Base-by-base conservation (phyloP, 1,140 invertebrate species). In the Drosophila bifasciata region DNA sequence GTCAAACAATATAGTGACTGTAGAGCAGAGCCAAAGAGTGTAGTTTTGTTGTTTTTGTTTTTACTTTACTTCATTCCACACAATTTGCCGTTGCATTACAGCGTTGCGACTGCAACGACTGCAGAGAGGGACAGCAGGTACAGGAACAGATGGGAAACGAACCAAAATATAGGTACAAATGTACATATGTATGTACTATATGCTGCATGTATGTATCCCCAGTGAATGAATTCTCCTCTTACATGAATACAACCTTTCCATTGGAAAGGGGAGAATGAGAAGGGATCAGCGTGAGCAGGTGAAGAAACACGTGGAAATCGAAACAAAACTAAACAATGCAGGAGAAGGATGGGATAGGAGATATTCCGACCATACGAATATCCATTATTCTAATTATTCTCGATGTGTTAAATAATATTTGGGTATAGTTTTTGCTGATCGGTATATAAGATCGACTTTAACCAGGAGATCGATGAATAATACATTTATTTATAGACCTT, bases 231-330 rank as follows among this genome's bases (percentile, higher is more conserved):
- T 68, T 52, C 32, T 36, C 11, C 32, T 36, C 4, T 13, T 68
- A 32, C 59, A 64, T 41, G 40, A 25, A 64, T 50, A 49, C 43
- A 61, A 46, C 66, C 62, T 68, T 68, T 68, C 50, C 68, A 32
- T 13, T 28, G 16, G 25, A 17, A 16, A 39, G 8, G 15, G n/a
- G 7, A 28, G n/a, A 11, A 32, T 15, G 17, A 60, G 28, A 45
- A 62, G 39, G 16, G 16, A 21, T 36, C 32, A 36, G 32, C 3
- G 4, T 5, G 32, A 36, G 32, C 32, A 36, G 32, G 32, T 36
- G 32, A 36, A 36, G 32, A 36, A 36, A 28, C 28, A 28, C 28
- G 28, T 28, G 28, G 28, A 8, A 9, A 3, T 13, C 11, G 15
- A 25, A 52, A 57, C 25, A 41, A 28, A 32, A 32, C 28, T 32